These are phyloP conservation scores for Crossocerus cetratus DNA, from an alignment of 2,888 invertebrate genomes.

Conservation along the genomic window DNA sequence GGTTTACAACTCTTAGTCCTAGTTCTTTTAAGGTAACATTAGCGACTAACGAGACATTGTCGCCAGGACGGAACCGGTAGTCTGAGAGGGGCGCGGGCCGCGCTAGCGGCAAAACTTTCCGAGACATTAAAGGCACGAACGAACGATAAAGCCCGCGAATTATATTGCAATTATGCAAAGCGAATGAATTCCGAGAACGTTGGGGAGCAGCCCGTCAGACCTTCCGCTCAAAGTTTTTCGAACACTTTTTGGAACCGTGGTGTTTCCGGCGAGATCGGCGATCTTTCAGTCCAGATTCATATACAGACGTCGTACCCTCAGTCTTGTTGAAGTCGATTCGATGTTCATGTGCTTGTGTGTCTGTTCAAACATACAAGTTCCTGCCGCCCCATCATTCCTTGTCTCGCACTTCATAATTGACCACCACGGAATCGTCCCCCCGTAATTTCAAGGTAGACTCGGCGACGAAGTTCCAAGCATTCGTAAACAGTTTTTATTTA, in stretches of 20 bases:
- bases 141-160: constrained; percentile 66
- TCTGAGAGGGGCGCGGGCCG: background rate
- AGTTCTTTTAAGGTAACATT: constrained; percentile 64
- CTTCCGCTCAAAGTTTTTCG: background rate
- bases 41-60: constrained; percentile 73
- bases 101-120: constrained; percentile 52
- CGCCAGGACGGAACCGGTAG: constrained; percentile 25
- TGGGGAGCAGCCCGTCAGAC: background rate
- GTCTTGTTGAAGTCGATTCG: background rate
- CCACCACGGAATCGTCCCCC: constrained; percentile 11
- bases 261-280: background rate
- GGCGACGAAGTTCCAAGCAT: constrained; percentile 24
- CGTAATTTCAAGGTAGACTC: constrained; percentile 13
- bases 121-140: constrained; percentile 64
- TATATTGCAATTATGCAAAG: constrained; percentile 66
- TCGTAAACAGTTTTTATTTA: constrained; percentile 71
- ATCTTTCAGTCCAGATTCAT: background rate
- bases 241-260: background rate
- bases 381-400: background rate
- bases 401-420: background rate
- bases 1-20: constrained; percentile 71
- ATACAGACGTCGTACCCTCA: background rate
- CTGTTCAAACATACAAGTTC: background rate
- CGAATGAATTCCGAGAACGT: constrained; percentile 28
- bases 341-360: background rate